These are phyloP conservation scores for Hydractinia symbiolongicarpus DNA, from an alignment of 30 jellyfish, hydroid and myxozoan species.

Conservation along the genomic window DNA sequence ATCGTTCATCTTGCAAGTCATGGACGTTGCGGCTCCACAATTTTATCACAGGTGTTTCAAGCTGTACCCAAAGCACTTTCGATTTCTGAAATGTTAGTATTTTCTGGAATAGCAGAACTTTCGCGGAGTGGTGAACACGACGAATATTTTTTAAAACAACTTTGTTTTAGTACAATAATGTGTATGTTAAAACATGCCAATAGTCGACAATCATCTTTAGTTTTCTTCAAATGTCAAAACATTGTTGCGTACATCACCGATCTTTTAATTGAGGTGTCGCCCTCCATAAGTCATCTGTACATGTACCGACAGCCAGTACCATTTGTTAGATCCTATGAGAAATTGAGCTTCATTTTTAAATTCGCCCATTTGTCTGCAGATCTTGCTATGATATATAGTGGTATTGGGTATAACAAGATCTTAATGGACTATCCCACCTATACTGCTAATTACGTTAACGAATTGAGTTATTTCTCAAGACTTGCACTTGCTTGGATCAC, in stretches of 20 bases:
- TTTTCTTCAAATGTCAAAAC: constrained; percentile 19
- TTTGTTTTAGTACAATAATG: constrained; percentile 18
- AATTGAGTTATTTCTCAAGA: constrained; percentile 1
- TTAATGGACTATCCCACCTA: background rate
- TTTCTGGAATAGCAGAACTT: constrained; percentile 18
- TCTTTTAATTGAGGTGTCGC: constrained; percentile 12
- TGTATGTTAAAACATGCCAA: constrained; percentile 20
- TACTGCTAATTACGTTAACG: background rate
- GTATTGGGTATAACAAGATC: constrained; percentile 14
- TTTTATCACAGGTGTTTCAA: constrained; percentile 18
- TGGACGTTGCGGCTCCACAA: constrained; percentile 40
- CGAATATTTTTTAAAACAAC: background rate
- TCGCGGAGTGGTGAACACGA: constrained; percentile 19
- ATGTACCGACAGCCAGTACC: constrained; percentile 31
- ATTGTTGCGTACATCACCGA: constrained; percentile 14
- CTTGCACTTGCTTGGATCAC: constrained; percentile 22
- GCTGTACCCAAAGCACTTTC: constrained; percentile 14
- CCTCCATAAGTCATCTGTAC: constrained; percentile 18
- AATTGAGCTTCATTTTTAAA: background rate
- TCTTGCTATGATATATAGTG: background rate
- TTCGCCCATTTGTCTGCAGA: background rate
- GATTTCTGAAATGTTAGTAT: constrained; percentile 23
- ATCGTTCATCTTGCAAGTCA: constrained; percentile 31
- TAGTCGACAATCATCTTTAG: background rate
- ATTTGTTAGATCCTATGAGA: constrained; percentile 27